Evolutionary conservation across 2,888 invertebrate species (phyloP), one percentile per base, ranked within the genome.

Genomic region (Elmis aenea): DNA sequence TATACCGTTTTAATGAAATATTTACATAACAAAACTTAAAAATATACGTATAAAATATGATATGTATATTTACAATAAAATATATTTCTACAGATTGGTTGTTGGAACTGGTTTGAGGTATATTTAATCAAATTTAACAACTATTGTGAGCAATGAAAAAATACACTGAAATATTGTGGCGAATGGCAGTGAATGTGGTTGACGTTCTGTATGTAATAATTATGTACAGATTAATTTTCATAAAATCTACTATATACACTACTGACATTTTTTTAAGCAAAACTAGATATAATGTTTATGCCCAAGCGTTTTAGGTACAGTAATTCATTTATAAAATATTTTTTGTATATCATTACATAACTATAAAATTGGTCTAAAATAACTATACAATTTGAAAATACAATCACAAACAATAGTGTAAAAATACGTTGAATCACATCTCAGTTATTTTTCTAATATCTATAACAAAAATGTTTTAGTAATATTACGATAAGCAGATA

Each of bases 71-170:
- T 52, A 50, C 44, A 44, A 40, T 44, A 40, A 37, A 36, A 37
- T 33, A 43, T 27, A 37, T 29, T 37, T 20, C 25, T 43, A 39
- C 28, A 29, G 33, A 27, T 35, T 43, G 36, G 35, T 27, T 44
- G 20, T 33, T 37, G 48, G 51, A 51, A 51, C 48, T 50, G 46
- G 14, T 45, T 45, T 54, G 54, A 54, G 54, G 54, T 54, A 54
- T 52, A 48, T 46, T 29, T 45, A 26, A 28, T 36, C 26, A n/a
- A 39, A 45, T 43, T 46, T 43, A 46, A 35, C 18, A 31, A 40
- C 42, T 46, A 43, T 43, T 46, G 43, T 43, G 40, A 46, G 43
- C 46, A 40, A 46, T 42, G 42, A 38, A 25, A 42, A 34, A 42
- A 13, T 27, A 32, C 31, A 31, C 27, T 28, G 33, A 39, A 41